phyloP scores from a whole-genome alignment of 1,140 invertebrate species.

The Oedothorax gibbosus region DNA sequence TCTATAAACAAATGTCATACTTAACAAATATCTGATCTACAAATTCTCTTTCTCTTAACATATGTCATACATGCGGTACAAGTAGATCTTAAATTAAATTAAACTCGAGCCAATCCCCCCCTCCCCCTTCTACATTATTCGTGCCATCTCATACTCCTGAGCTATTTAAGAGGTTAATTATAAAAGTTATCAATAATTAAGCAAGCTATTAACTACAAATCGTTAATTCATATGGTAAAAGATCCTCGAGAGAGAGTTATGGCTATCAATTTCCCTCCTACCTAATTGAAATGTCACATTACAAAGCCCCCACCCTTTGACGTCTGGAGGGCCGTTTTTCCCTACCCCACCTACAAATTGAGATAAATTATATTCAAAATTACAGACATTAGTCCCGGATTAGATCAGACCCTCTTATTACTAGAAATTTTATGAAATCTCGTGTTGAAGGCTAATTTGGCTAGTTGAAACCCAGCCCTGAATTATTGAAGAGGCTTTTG shows the following conservation, averaged over 20 bases:
- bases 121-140: neutral
- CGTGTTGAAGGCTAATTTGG: conserved; percentile 57
- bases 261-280: conserved; percentile 55
- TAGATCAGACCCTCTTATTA: conserved; percentile 46
- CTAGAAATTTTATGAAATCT: conserved; percentile 39
- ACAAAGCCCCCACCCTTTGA: conserved; percentile 42
- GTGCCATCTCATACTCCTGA: conserved; percentile 20
- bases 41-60: too few species aligned
- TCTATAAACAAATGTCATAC: too few species aligned
- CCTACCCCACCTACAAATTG: conserved; percentile 34
- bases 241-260: conserved; percentile 30
- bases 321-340: conserved; percentile 35
- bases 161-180: conserved; percentile 46
- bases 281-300: conserved; percentile 60
- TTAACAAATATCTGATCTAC: too few species aligned
- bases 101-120: too few species aligned
- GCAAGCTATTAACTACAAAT: conserved; percentile 19
- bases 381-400: conserved; percentile 45
- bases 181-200: conserved; percentile 44
- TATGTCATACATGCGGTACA: too few species aligned
- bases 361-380: conserved; percentile 55
- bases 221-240: conserved; percentile 7
- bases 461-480: neutral
- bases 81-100: too few species aligned
- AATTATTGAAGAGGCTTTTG: conserved; percentile 27